phyloP scores from a whole-genome alignment of 2,888 invertebrate genomes.

The Drosophila subsilvestris region DNA sequence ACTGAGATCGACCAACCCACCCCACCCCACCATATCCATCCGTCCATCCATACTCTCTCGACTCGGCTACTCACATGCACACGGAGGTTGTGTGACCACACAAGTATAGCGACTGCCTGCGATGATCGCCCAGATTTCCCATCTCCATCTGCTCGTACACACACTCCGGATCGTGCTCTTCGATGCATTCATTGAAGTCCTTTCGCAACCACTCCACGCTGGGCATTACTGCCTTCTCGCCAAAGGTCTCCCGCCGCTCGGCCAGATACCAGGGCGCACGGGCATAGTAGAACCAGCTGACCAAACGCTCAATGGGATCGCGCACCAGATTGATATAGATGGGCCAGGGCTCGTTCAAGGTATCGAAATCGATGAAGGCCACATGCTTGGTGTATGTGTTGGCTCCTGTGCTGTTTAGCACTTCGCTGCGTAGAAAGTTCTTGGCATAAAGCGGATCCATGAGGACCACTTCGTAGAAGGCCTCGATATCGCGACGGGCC shows the following conservation, averaged over 20 bases:
- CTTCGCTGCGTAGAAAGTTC: slow-evolving; percentile 88
- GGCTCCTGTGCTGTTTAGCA: slow-evolving; percentile 87
- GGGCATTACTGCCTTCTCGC: slow-evolving; percentile 71
- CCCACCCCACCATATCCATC: too few relatives aligned
- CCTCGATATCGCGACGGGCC: slow-evolving; percentile 92
- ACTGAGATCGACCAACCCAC: slow-evolving; percentile 9
- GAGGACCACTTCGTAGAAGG: slow-evolving; percentile 85
- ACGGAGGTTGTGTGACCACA: slow-evolving; percentile 89
- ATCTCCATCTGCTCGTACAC: slow-evolving; percentile 89
- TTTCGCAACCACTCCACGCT: slow-evolving; percentile 90
- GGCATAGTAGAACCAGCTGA: slow-evolving; percentile 96
- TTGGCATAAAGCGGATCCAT: slow-evolving; percentile 90
- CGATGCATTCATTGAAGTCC: slow-evolving; percentile 93
- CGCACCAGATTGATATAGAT: slow-evolving; percentile 95
- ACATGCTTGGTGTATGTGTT: slow-evolving; percentile 93
- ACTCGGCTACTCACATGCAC: slow-evolving; percentile 88
- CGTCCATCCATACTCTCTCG: slow-evolving; percentile 84
- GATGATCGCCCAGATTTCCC: slow-evolving; percentile 92
- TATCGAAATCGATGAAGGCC: slow-evolving; percentile 93
- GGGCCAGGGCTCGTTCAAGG: slow-evolving; percentile 90
- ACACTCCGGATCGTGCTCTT: slow-evolving; percentile 91
- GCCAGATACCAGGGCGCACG: slow-evolving; percentile 95
- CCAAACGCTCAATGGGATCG: slow-evolving; percentile 94
- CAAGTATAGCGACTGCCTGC: slow-evolving; percentile 92
- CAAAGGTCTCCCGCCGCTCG: slow-evolving; percentile 85